These are phyloP conservation scores for Nasalis larvatus DNA, from an alignment of 2,113 vertebrate genomes.

Conservation along the genomic window DNA sequence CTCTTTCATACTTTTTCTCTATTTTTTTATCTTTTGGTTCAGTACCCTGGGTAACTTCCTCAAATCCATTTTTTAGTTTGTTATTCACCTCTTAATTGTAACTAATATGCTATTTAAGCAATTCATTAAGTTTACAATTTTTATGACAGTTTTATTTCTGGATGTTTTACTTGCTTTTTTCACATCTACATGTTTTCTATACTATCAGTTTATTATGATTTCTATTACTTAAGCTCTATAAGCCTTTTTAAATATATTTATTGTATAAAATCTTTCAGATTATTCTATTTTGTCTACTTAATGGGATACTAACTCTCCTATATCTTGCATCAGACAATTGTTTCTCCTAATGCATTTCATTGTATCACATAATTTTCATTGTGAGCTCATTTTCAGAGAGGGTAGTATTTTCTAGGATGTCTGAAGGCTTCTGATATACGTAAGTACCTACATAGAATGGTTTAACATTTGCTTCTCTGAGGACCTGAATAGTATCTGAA, in stretches of 20 bases:
- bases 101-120: not conserved
- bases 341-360: not conserved
- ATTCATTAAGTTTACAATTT: not conserved
- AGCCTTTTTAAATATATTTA: not conserved
- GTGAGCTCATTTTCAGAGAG: not conserved
- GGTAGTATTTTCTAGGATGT: not conserved
- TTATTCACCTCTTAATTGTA: not conserved
- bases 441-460: not conserved
- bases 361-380: slow-evolving; percentile 6
- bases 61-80: not conserved
- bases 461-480: not conserved
- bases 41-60: not conserved
- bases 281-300: not conserved
- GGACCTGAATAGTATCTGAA: not conserved
- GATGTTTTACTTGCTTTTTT: slow-evolving; percentile 7
- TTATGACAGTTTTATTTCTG: not conserved
- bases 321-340: not conserved
- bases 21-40: not conserved
- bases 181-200: not conserved
- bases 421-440: not conserved
- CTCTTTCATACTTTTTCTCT: not conserved
- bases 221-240: not conserved
- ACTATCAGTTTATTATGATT: not conserved
- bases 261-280: not conserved
- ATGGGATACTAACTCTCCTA: not conserved